Base-by-base conservation (phyloP, 2,113 vertebrate species). In the Butorides virescens region DNA sequence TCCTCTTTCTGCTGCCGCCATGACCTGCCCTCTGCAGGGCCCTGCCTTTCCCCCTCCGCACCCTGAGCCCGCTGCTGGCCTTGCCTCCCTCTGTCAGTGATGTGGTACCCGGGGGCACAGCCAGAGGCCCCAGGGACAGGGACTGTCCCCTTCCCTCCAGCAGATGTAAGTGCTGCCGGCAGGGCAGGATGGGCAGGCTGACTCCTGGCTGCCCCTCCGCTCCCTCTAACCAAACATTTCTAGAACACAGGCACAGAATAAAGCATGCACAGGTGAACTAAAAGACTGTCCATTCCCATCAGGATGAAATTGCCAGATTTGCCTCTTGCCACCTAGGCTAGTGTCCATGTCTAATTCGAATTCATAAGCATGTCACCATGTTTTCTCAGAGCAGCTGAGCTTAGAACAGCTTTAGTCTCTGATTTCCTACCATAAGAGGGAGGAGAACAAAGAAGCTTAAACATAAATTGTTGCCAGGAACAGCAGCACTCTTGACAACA, bases 201-300 rank as follows among this genome's bases (percentile, higher is more conserved):
- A 9, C 30, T 30, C 39, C 65, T 30, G 0, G 1, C 30, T 34
- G 52, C 12, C 49, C 17, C 83, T 66, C 52, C 0, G 2, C 59
- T 73, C 59, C 77, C 52, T 82, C 65, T 66, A 15, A 44, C 65
- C 46, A 67, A 72, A 20, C 47, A 7, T 16, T 56, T 50, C 36
- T 59, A 2, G 13, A 59, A 20, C 11, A 29, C 1, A 29, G 39
- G 39, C 46, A 44, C 46, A 49, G 65, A 39, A 52, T n/a, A 34
- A 61, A 65, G 52, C 27, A 20, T 5, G 15, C 15, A 10, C 47
- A 70, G 32, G 30, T 53, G 63, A 80, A 46, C 30, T 70, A n/a
- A 63, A 82, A 68, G 27, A 7, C 27, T 73, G 21, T 46, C 44
- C 34, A 7, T 70, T 76, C 27, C 63, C 37, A 39, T 36, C 14